Evolutionary conservation across 30 jellyfish, hydroid and myxozoan species (phyloP).

Genomic region (Aurelia sp.): DNA sequence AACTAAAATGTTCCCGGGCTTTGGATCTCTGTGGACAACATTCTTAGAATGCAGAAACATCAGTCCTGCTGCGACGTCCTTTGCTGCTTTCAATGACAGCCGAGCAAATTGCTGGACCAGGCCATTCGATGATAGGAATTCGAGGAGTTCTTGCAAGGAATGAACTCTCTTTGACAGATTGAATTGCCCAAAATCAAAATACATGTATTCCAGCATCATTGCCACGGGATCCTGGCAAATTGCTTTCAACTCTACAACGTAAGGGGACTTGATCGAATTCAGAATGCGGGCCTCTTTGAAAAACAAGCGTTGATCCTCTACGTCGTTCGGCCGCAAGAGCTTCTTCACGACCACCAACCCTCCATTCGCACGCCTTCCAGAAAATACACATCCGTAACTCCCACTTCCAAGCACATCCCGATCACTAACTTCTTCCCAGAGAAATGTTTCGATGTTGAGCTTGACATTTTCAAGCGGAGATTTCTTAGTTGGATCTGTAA

Average conservation of each 20-base stretch:
- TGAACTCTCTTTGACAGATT: slow-evolving; percentile 11
- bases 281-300: slow-evolving; percentile 9
- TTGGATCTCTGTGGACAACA: no score
- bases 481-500: no score
- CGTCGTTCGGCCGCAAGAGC: slow-evolving; percentile 6
- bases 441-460: no score
- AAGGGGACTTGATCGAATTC: slow-evolving; percentile 9
- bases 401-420: no score
- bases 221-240: no score
- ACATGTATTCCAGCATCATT: neutral
- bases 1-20: no score
- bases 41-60: neutral
- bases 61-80: slow-evolving; percentile 1
- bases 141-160: slow-evolving; percentile 14
- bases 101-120: slow-evolving; percentile 3
- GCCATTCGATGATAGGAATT: slow-evolving; percentile 1
- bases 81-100: slow-evolving; percentile 13
- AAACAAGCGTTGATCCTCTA: slow-evolving; percentile 3
- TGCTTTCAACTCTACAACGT: neutral
- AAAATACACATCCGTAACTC: no score
- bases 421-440: no score
- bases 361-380: no score
- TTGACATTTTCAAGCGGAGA: no score
- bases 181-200: neutral
- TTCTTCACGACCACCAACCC: neutral